These are phyloP conservation scores for Desmodus rotundus DNA, from an alignment of 2,113 vertebrate genomes.

Conservation along the genomic window DNA sequence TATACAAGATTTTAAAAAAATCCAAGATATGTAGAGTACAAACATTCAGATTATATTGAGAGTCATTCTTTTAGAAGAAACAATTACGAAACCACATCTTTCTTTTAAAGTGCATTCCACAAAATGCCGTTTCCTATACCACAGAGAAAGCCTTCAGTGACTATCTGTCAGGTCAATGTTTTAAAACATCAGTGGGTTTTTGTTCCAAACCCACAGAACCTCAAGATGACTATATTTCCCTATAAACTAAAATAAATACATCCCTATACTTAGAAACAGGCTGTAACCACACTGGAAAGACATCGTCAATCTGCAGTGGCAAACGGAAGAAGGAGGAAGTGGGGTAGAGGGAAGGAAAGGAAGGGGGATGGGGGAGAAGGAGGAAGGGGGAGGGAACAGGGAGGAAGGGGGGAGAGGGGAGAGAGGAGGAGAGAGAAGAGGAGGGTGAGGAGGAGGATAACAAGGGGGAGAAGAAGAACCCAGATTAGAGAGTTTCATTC, in stretches of 20 bases:
- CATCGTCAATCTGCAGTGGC: too few species aligned
- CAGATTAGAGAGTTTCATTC: not conserved
- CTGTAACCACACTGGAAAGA: not conserved
- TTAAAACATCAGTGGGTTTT: not conserved
- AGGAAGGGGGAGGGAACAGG: too few species aligned
- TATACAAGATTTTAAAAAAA: not conserved
- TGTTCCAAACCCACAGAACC: slow-evolving; percentile 13
- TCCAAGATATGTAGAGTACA: not conserved
- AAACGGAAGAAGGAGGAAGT: not conserved
- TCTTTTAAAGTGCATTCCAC: not conserved
- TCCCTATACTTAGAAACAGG: not conserved
- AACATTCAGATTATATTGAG: not conserved
- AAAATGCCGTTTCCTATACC: not conserved
- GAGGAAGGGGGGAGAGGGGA: fast-evolving
- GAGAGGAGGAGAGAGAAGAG: fast-evolving
- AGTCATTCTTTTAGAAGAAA: not conserved
- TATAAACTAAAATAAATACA: not conserved
- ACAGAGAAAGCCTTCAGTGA: not conserved
- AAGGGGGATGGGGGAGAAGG: too few species aligned
- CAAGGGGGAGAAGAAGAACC: too few species aligned
- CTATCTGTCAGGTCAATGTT: not conserved
- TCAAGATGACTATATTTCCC: not conserved
- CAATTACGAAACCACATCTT: not conserved
- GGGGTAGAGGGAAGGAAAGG: too few species aligned
- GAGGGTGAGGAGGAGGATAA: too few species aligned